These are phyloP conservation scores for Triplophysa dalaica DNA, from an alignment of 2,113 vertebrate species.

Conservation along the genomic window DNA sequence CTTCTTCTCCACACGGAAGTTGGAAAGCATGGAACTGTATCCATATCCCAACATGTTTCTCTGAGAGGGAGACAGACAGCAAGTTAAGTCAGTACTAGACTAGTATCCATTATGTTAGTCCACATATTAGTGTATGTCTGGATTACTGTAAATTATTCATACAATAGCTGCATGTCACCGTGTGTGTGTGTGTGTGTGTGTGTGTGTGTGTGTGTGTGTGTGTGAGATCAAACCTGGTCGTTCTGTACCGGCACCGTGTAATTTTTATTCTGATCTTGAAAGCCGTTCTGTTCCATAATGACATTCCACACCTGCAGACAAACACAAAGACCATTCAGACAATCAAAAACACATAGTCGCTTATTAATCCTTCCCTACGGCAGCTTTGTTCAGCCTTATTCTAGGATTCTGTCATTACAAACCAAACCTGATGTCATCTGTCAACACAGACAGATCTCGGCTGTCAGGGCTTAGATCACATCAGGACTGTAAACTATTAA, in stretches of 20 bases:
- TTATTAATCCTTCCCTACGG: not conserved
- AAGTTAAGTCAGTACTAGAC: not conserved
- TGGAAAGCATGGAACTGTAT: conserved; percentile 74
- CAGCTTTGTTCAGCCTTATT: not conserved
- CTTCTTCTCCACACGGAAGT: conserved; percentile 93
- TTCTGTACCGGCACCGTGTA: conserved; percentile 10
- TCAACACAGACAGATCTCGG: not conserved
- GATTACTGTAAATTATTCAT: not conserved
- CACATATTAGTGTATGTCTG: not conserved
- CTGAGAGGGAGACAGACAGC: conserved; percentile 2
- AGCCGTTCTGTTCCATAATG: conserved; percentile 37
- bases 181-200: not conserved
- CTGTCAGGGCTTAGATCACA: not conserved
- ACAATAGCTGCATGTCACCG: not conserved
- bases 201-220: not conserved
- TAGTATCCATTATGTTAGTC: not conserved
- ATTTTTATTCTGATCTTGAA: conserved; percentile 43
- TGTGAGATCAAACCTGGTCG: conserved; percentile 34
- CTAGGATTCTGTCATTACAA: not conserved
- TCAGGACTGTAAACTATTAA: no score
- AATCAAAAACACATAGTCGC: not conserved
- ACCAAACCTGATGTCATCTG: not conserved
- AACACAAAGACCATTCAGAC: conserved; percentile 21
- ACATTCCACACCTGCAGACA: conserved; percentile 22
- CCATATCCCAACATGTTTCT: conserved; percentile 51